Base-by-base conservation (phyloP, 2,888 invertebrate genomes). In the Xanthorhoe designata region DNA sequence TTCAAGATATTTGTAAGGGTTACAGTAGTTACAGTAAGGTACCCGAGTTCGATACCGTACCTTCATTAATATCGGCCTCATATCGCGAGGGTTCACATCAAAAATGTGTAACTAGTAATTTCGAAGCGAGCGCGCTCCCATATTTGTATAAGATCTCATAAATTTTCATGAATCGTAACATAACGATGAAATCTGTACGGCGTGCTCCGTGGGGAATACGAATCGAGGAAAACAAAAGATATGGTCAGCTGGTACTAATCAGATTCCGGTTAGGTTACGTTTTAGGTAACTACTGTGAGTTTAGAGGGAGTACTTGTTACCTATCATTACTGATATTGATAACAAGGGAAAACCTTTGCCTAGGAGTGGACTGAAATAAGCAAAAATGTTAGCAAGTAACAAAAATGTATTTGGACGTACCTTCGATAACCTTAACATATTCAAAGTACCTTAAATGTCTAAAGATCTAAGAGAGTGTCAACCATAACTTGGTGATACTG, bases 91-190 rank as follows among this genome's bases (percentile, higher is more conserved):
- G 42, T 59, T 45, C 42, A 35, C 45, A 66, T 66, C 51, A 54
- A 54, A 57, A 57, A 35, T 51, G 50, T 55, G 55, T 68, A 64
- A 61, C 47, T 51, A 54, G 64, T 61, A 38, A 67, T 67, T 67
- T 19, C 3, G 42, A 61, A 35, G 45, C 63, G 18, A 49, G 17
- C 35, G 67, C 38, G 59, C 50, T 32, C 49, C 67, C 68, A 68
- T 74, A 72, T 72, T 74, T 70, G 66, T 74, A 66, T 69, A 69
- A 70, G 70, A 68, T 67, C 55, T 74, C 71, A 68, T 74, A 70
- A 70, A 72, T 69, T 68, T 64, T 58, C 65, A 53, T 51, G 60
- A 67, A 67, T 68, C 61, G 73, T 70, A 70, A 70, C 72, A 70
- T 67, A 61, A 69, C 70, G 59, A 69, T 69, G 66, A 70, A 74